Conservation (phyloP, 2,113 vertebrate genomes). For the Prionailurus viverrinus region DNA sequence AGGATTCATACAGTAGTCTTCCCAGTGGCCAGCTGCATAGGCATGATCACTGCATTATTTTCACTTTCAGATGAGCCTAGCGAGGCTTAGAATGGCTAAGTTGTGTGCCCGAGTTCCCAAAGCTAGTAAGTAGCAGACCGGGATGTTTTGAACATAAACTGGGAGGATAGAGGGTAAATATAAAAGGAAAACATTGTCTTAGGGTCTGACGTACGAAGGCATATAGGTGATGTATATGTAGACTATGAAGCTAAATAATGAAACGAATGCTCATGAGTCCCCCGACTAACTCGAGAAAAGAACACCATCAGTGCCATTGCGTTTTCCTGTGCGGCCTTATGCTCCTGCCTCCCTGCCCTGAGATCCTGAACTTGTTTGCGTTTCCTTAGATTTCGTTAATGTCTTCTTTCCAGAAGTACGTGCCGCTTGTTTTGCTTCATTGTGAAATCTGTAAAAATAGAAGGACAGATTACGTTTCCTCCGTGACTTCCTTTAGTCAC, state of each 20-base stretch:
- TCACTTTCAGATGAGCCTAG: background rate
- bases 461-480: conserved; percentile 26
- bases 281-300: background rate
- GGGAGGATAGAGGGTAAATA: background rate
- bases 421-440: conserved; percentile 35
- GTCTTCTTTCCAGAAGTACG: background rate
- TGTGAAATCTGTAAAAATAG: conserved; percentile 1
- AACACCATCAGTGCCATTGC: background rate
- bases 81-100: background rate
- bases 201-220: conserved; percentile 18
- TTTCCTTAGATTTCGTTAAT: conserved; percentile 44
- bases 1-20: background rate
- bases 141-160: background rate
- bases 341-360: background rate
- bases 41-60: background rate
- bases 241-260: background rate
- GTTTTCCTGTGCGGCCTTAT: background rate
- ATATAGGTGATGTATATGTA: background rate
- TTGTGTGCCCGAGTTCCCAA: background rate
- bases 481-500: background rate
- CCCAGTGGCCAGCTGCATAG: background rate
- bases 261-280: background rate
- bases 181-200: background rate
- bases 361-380: background rate
- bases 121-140: background rate